Base-by-base conservation (phyloP, 2,113 vertebrate species). In the Epinephelus fuscoguttatus region DNA sequence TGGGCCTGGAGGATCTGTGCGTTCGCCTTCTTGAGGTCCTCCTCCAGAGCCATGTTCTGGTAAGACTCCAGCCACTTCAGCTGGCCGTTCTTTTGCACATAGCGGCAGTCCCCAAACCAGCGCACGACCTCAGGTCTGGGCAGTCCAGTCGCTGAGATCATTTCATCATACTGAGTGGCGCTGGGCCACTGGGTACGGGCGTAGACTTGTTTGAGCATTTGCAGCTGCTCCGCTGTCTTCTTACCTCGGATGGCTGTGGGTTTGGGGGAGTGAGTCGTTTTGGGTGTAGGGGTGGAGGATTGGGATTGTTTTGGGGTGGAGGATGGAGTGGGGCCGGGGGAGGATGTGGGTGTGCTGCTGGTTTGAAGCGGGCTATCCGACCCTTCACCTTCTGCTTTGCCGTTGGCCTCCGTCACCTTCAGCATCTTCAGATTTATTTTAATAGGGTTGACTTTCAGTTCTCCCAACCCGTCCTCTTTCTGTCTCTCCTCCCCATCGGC, bases 361-460 rank as follows among this genome's bases (percentile, higher is more conserved):
- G 75, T 21, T 2, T 75, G 88, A 60, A 74, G 60, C 30, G 89
- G 82, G 18, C 89, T 93, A 0, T 94, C 95, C n/a, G 81, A 88
- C 8, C 49, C 89, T 17, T 95, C 95, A 0, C 78, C 57, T 45
- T 92, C 87, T 0, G 88, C 80, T 94, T 96, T 97, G 75, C 97
- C 96, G 0, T 94, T 97, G 64, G 97, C 96, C 88, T 99, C 98
- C 0, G 97, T 98, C 81, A 99, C 97, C 77, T 98, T 96, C 70
- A 99, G 96, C 95, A 98, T 98, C 89, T 98, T 99, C 70, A 99
- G 95, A 87, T 99, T 99, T 83, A 99, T 99, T 93, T 99, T 99
- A 88, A 99, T 98, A 62, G 98, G 98, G 88, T 97, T 99, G 79
- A 99, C 98, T 86, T 98, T 99, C 49, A 95, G 96, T 71, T 96